Conservation (phyloP, 2,888 invertebrate species). For the Drosophila fulvimacula region DNA sequence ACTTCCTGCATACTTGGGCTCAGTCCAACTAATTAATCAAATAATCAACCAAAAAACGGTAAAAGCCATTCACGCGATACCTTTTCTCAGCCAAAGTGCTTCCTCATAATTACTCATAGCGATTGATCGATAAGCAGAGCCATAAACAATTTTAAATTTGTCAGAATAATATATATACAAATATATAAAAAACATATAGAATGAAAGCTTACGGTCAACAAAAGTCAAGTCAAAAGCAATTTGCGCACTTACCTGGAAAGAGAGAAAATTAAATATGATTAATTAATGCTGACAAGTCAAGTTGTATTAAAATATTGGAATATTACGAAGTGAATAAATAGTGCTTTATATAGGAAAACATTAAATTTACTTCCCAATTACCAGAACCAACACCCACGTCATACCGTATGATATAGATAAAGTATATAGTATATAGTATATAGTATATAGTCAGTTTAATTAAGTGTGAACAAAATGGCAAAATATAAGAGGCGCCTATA, state of each 20-base stretch:
- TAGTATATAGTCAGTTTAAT: slow-evolving; percentile 48
- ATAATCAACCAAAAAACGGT: slow-evolving; percentile 32
- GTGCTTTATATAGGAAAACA: slow-evolving; percentile 11
- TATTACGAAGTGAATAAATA: background rate
- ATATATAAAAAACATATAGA: background rate
- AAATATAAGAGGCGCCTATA: slow-evolving; percentile 5
- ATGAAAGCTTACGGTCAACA: slow-evolving; percentile 54
- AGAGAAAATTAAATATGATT: slow-evolving; percentile 48
- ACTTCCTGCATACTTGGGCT: slow-evolving; percentile 66
- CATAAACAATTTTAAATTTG: slow-evolving; percentile 15
- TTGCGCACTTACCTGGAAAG: slow-evolving; percentile 62
- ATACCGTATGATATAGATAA: slow-evolving; percentile 24
- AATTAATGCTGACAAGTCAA: slow-evolving; percentile 51
- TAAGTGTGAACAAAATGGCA: slow-evolving; percentile 61
- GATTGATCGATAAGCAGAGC: slow-evolving; percentile 41
- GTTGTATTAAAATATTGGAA: slow-evolving; percentile 13
- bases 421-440: slow-evolving; percentile 14
- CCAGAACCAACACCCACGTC: slow-evolving; percentile 43
- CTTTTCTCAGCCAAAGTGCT: slow-evolving; percentile 35
- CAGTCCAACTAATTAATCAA: slow-evolving; percentile 64
- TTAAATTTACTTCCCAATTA: slow-evolving; percentile 13
- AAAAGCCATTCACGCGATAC: slow-evolving; percentile 65
- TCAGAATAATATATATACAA: slow-evolving; percentile 2
- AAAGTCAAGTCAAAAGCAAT: slow-evolving; percentile 4
- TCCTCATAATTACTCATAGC: slow-evolving; percentile 63